Evolutionary conservation across 2,113 vertebrate species (phyloP), one percentile per base, ranked within the genome.

Genomic region (Camelus bactrianus): DNA sequence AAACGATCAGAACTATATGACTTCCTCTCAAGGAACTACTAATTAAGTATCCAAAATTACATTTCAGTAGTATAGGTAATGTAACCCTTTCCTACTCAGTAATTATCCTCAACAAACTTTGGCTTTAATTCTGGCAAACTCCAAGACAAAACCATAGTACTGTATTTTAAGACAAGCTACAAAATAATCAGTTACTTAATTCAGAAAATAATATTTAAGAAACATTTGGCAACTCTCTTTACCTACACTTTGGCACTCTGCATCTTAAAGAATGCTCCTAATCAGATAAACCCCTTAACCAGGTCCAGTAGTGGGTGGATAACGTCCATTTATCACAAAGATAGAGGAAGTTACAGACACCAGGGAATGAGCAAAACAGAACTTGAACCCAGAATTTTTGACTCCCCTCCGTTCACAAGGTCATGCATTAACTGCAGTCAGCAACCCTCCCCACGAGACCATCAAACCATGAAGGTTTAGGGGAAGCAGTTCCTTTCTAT

Each of bases 21-120:
- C 62, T 72, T 83, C 30, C 58, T 85, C 76, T 81, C 64, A 16
- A 92, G 52, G 58, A 24, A 95, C n/a, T n/a, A 67, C 20, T 72
- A 52, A 2, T 17, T 91, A 73, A 72, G 54, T 75, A 67, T 76
- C 19, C n/a, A 90, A 94, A 93, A 92, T 79, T 75, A 93, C 73
- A 65, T 91, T 94, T 54, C n/a, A 56, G 32, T 32, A 35, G 2
- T 48, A 70, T 4, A 81, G 38, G 26, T 90, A 83, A 70, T 32
- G 10, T 60, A 42, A 56, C 26, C 48, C 70, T 94, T 89, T 89
- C 64, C 64, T 86, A 35, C 35, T 89, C 69, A 46, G n/a, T 56
- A 88, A 88, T 77, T 90, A 88, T 35, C n/a, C 20, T 64, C 69
- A 79, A 82, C 38, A 92, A 94, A 91, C 30, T 86, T 73, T 84